A percentile compares a stretch with the other conserved stretches of the same genome.
phyloP scores from a whole-genome alignment of 2,113 vertebrate species.

The Carettochelys insculpta region DNA sequence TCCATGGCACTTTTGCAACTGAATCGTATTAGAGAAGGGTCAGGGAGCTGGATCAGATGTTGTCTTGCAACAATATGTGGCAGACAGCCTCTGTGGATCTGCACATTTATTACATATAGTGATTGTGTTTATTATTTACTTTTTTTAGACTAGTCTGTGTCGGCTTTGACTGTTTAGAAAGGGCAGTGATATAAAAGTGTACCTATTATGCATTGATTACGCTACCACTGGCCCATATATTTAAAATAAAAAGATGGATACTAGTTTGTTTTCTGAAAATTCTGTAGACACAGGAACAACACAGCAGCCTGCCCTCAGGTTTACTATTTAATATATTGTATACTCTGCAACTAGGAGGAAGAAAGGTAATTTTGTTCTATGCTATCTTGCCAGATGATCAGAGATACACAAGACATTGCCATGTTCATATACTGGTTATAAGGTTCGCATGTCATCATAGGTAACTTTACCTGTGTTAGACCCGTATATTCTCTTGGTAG shows the following conservation, averaged over 20 bases:
- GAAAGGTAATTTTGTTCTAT: background rate
- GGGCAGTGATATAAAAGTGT: background rate
- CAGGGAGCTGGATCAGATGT: background rate
- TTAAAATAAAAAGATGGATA: background rate
- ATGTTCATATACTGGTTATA: background rate
- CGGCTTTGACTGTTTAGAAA: background rate
- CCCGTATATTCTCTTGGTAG: constrained; percentile 72
- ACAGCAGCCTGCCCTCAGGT: background rate
- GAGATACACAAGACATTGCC: background rate
- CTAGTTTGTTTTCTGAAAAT: background rate
- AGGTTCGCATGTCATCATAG: background rate
- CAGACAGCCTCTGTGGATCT: background rate
- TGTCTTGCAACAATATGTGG: background rate
- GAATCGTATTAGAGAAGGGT: background rate
- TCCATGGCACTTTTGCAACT: background rate
- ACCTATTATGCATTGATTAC: background rate
- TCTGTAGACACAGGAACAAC: background rate
- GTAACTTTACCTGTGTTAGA: constrained; percentile 65
- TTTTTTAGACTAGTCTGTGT: background rate
- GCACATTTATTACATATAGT: background rate
- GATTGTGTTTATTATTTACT: background rate
- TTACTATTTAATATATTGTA: background rate
- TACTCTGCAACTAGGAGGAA: background rate
- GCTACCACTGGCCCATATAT: background rate
- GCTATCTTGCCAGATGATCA: background rate